Evolutionary conservation across 2,888 invertebrate species (phyloP), one percentile per base, ranked within the genome.

Genomic region (Parelbella ahira): DNA sequence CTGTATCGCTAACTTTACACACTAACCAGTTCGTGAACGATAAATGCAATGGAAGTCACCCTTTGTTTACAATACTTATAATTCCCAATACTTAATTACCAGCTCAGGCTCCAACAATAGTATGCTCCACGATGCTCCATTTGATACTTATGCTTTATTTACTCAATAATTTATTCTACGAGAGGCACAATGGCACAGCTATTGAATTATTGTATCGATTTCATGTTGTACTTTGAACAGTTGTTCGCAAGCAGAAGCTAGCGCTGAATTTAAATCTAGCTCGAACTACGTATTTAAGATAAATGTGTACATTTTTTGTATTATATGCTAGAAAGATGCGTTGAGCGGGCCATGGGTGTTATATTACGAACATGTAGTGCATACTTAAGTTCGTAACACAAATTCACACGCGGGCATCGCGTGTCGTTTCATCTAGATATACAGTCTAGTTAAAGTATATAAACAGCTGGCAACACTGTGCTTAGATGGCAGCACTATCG

Each of bases 121-220:
- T 41, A 33, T 41, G 33, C 41, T 41, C 11, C 20, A 21, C 41
- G 24, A 33, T 41, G 41, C 41, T 41, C 20, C 19, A 33, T 20
- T 33, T 41, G 33, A 33, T 33, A 39, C 20, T 53, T 60, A 42
- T 34, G 34, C 28, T 28, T 42, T 15, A 42, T 42, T 28, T 27
- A 41, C 33, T 41, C 10, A 21, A 42, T 42, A 29, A 29, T 34
- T 50, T 53, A 51, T 45, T 58, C 70, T 78, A 78, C 63, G 68
- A 58, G 71, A 83, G 83, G 83, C 83, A 83, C 82, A 70, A 71
- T 63, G 80, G 79, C 71, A 61, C 69, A 71, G 68, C 74, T 79
- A 76, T 76, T 73, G 68, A 67, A 65, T 58, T 62, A 59, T 37
- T 49, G 43, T 42, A 48, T 9, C 32, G 19, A 20, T 28, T 28